Base-by-base conservation (phyloP, 2,888 invertebrate genomes). In the Dryobota labecula region DNA sequence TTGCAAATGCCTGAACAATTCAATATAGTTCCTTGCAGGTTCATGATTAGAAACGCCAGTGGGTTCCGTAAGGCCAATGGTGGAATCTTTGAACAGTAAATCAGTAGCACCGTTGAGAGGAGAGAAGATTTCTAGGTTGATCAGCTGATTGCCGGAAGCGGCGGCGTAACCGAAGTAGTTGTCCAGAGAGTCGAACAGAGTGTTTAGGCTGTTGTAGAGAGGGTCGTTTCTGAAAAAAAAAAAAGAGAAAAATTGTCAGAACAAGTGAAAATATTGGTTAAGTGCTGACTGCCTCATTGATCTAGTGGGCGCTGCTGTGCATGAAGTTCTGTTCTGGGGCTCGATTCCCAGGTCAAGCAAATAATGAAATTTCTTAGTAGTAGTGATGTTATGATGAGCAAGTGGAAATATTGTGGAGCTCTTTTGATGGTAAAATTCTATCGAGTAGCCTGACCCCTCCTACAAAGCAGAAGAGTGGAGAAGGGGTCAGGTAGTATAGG, bases 31-130 rank as follows among this genome's bases (percentile, higher is more conserved):
- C 70, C 92, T 91, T 0, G 97, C 96, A 0, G 95, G 92, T 64
- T 89, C 90, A 33, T 94, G 92, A 0, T 78, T 63, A 0, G 95
- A 88, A 0, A 87, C 84, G 0, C 88, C 88, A 0, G 94, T 88
- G 0, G 95, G 93, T 24, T 96, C 94, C 0, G 96, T 94, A 0
- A 97, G 89, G 2, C 97, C 97, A 0, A 96, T 94, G 0, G 97
- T 97, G 0, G 97, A 96, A 81, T 97, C 96, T 85, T 97, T 97
- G 92, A 97, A 97, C 0, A 97, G 89, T 9, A 97, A 90, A 87
- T 97, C 93, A 41, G 84, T 89, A 11, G 87, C 89, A 0, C 94
- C 93, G 73, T 96, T 95, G 89, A 97, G 97, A 0, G 95, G 91
- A 0, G 97, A 96, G 88, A 96, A 97, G 53, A 97, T 94, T 85